Evolutionary conservation across 2,113 vertebrate species (phyloP).

Genomic region (Talpa occidentalis): DNA sequence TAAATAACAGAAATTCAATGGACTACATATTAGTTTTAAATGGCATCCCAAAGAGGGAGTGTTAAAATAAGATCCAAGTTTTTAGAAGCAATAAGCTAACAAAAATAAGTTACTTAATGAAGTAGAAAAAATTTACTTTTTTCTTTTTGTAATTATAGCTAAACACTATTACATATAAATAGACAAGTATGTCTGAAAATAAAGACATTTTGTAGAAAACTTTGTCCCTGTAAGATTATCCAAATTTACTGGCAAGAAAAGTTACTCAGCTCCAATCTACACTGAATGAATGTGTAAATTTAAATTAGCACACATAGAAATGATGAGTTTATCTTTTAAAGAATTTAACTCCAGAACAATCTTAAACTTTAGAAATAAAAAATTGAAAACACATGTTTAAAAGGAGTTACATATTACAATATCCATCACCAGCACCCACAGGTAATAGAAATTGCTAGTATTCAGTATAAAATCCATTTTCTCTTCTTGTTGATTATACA

Average conservation of each 20-base stretch:
- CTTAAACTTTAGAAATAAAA: neutral
- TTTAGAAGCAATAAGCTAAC: neutral
- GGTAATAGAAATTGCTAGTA: neutral
- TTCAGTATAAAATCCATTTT: neutral
- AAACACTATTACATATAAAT: neutral
- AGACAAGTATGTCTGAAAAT: neutral
- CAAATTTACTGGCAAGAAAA: neutral
- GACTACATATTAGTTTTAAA: neutral
- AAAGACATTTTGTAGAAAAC: neutral
- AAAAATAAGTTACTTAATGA: neutral
- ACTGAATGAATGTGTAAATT: neutral
- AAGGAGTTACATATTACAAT: neutral
- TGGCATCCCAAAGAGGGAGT: neutral
- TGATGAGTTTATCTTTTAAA: neutral
- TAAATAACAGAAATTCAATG: neutral
- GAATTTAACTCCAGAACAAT: neutral
- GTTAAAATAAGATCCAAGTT: neutral
- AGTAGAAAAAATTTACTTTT: neutral
- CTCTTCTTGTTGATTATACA: neutral
- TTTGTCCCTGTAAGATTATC: neutral
- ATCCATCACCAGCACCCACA: neutral
- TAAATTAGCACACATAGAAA: neutral
- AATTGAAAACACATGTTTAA: neutral
- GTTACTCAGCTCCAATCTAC: neutral
- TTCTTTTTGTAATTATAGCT: neutral